A percentile compares a stretch with the other conserved stretches of the same genome.
These are phyloP conservation scores for Alloscopus bannaensis DNA, from an alignment of 2,888 invertebrate genomes.

Conservation along the genomic window DNA sequence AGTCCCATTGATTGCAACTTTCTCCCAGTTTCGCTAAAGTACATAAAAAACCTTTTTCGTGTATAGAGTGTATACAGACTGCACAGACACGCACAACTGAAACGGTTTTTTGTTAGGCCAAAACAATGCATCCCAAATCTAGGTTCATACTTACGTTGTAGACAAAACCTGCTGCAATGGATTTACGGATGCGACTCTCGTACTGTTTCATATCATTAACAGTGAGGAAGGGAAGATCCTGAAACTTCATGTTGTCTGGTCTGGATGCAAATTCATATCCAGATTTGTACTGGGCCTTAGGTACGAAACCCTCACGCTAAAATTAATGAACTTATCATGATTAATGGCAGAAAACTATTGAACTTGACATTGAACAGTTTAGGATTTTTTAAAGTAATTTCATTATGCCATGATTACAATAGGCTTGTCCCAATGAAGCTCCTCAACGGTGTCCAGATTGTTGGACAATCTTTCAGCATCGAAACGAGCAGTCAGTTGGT, in stretches of 20 bases:
- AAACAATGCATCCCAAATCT: too few species aligned
- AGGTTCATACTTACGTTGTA: slow-evolving; percentile 41
- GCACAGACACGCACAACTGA: too few species aligned
- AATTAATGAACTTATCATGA: neutral
- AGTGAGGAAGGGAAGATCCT: slow-evolving; percentile 71
- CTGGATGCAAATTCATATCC: slow-evolving; percentile 70
- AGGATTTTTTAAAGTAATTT: too few species aligned
- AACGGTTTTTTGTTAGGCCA: too few species aligned
- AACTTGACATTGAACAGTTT: too few species aligned
- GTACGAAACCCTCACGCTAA: slow-evolving; percentile 62
- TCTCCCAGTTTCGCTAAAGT: slow-evolving; percentile 49
- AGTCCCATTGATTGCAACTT: slow-evolving; percentile 62
- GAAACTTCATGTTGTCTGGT: slow-evolving; percentile 73
- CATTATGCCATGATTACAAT: too few species aligned
- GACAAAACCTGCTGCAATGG: slow-evolving; percentile 79
- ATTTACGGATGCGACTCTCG: slow-evolving; percentile 79
- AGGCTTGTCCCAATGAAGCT: slow-evolving; percentile 71
- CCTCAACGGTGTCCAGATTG: slow-evolving; percentile 68
- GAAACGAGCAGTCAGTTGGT: slow-evolving; percentile 69
- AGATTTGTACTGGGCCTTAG: slow-evolving; percentile 64
- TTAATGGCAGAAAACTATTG: too few species aligned
- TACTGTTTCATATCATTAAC: slow-evolving; percentile 74
- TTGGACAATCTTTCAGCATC: slow-evolving; percentile 73
- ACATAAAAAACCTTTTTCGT: neutral
- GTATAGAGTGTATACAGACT: neutral